A percentile compares a stretch with the other conserved stretches of the same genome.
phyloP scores from a whole-genome alignment of 2,797 vertebrate species.

The Vireo griseus region DNA sequence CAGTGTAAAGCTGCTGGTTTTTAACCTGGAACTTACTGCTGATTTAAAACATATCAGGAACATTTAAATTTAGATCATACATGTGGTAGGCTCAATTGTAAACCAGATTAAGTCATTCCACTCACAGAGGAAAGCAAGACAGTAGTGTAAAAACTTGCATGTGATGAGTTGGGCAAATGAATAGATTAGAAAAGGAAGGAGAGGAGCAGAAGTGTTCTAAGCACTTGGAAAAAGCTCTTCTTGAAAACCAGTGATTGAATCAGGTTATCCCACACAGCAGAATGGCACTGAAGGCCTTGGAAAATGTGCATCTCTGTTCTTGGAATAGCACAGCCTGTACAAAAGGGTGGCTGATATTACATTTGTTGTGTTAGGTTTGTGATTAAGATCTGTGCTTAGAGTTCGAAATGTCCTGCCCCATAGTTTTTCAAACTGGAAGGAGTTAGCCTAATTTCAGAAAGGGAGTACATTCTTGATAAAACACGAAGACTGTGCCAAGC shows the following conservation, averaged over 20 bases:
- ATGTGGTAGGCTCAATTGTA: not conserved
- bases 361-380: not conserved
- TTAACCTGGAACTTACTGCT: not conserved
- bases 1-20: not conserved
- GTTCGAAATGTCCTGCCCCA: accelerated
- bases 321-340: not conserved
- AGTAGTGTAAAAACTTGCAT: not conserved
- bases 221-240: not conserved
- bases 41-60: not conserved
- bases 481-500: not conserved
- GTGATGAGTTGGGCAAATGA: not conserved
- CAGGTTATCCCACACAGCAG: not conserved
- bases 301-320: not conserved
- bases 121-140: not conserved
- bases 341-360: not conserved
- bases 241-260: not conserved
- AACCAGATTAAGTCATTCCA: not conserved
- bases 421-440: not conserved
- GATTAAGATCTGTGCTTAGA: not conserved
- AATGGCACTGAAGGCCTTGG: not conserved
- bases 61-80: not conserved
- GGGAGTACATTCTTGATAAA: not conserved
- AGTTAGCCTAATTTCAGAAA: not conserved
- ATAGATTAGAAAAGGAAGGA: not conserved
- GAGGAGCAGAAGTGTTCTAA: not conserved